Evolutionary conservation across 2,888 invertebrate genomes (phyloP).

Genomic region (Pristionchus japonicus): DNA sequence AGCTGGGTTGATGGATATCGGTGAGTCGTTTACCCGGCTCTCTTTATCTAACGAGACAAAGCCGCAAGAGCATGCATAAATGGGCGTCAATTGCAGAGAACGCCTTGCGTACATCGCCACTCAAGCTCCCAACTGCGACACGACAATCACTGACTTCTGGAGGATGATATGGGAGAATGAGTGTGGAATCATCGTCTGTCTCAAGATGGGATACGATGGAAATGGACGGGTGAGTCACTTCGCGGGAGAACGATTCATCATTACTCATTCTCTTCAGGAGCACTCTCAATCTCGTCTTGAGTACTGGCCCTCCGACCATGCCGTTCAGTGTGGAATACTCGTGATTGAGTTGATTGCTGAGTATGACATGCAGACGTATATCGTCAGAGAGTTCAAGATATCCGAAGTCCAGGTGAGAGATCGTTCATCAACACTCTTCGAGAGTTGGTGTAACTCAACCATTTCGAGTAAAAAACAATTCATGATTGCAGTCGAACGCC

Average conservation of each 20-base stretch:
- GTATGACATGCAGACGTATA: conserved; percentile 99
- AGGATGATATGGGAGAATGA: conserved; percentile 99
- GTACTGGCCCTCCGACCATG: conserved; percentile 95
- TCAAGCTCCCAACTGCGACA: conserved; percentile 92
- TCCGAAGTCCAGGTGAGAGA: conserved; percentile 87
- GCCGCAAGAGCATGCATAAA: background rate
- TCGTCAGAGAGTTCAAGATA: conserved; percentile 96
- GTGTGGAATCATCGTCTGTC: conserved; percentile 98
- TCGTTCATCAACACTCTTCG: too few relatives aligned
- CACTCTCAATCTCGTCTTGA: conserved; percentile 87
- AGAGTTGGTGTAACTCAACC: too few relatives aligned
- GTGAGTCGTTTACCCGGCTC: conserved; percentile 45
- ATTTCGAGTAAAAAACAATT: background rate
- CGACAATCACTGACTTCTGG: conserved; percentile 99
- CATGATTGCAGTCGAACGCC: conserved; percentile 86
- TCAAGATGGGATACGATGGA: conserved; percentile 87
- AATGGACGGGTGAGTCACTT: conserved; percentile 90
- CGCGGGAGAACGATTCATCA: too few relatives aligned
- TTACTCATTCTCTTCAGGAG: conserved; percentile 84
- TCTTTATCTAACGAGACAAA: background rate
- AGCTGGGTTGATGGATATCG: conserved; percentile 90
- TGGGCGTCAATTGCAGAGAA: conserved; percentile 71
- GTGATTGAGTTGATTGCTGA: conserved; percentile 99
- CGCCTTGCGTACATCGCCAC: conserved; percentile 95
- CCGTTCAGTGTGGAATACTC: conserved; percentile 87